Evolutionary conservation across 2,797 vertebrate genomes (phyloP).

Genomic region (Limosa lapponica): DNA sequence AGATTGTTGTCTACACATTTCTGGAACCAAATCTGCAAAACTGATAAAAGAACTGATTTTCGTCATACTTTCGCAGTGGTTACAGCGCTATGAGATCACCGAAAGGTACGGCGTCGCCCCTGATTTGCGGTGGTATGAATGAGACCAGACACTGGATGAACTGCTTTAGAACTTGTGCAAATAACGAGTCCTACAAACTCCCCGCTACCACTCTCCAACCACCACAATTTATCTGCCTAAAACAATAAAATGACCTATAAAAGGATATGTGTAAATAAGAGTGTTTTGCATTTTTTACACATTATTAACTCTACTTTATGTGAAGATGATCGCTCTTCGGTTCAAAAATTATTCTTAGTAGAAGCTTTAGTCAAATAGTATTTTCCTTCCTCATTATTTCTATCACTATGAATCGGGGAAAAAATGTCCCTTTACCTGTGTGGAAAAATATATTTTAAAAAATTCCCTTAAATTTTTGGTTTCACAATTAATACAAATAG

Average conservation of each 20-base stretch:
- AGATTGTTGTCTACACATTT: constrained; percentile 62
- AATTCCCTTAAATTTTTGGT: background rate
- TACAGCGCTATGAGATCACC: background rate
- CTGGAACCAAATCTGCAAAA: constrained; percentile 52
- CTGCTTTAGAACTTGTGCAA: background rate
- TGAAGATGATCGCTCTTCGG: background rate
- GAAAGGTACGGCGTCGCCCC: background rate
- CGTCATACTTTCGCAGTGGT: background rate
- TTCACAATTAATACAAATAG: background rate
- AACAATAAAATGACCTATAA: background rate
- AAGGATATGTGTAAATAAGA: background rate
- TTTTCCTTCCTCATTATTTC: constrained; percentile 22
- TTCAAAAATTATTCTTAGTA: background rate
- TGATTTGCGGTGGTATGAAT: background rate
- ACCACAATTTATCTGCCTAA: background rate
- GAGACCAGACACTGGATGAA: background rate
- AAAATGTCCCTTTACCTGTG: background rate
- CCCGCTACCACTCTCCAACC: background rate
- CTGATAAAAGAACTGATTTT: constrained; percentile 32
- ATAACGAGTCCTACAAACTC: background rate
- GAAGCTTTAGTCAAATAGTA: background rate
- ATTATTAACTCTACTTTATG: background rate
- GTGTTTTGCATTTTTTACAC: background rate
- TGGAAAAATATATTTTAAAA: background rate
- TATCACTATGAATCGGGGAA: background rate